phyloP scores from a whole-genome alignment of 2,113 vertebrate genomes.

The Ariopsis seemanni region DNA sequence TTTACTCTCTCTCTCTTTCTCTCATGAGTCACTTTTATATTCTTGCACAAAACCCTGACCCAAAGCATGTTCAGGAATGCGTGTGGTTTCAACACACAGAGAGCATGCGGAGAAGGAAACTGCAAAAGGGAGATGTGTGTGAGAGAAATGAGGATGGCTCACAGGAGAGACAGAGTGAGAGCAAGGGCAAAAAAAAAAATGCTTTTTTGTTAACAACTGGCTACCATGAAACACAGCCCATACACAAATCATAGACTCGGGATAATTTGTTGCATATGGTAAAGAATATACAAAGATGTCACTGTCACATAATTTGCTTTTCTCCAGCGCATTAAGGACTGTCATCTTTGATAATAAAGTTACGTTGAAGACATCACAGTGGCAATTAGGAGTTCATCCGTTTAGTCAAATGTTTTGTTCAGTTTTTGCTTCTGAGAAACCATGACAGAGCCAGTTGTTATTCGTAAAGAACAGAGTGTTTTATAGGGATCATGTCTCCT shows the following conservation, averaged over 20 bases:
- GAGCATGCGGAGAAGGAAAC: background rate
- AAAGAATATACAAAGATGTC: slow-evolving; percentile 44
- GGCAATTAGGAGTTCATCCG: slow-evolving; percentile 11
- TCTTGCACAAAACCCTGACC: slow-evolving; percentile 36
- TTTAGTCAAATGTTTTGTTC: slow-evolving; percentile 9
- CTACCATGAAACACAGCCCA: slow-evolving; percentile 1
- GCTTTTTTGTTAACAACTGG: slow-evolving; percentile 25
- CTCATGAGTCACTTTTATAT: slow-evolving; percentile 34
- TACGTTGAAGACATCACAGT: slow-evolving; percentile 19
- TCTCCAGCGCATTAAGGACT: slow-evolving; percentile 32
- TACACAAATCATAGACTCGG: slow-evolving; percentile 33
- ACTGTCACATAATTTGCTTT: slow-evolving; percentile 42
- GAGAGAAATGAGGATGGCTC: slow-evolving; percentile 22
- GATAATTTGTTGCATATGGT: slow-evolving; percentile 38
- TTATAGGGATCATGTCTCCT: slow-evolving; percentile 3
- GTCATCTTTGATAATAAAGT: slow-evolving; percentile 31
- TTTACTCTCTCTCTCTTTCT: slow-evolving; percentile 17
- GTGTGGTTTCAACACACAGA: slow-evolving; percentile 33
- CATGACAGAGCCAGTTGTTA: slow-evolving; percentile 13
- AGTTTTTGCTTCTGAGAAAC: slow-evolving; percentile 3
- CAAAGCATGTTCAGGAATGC: slow-evolving; percentile 34
- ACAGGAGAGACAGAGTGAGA: background rate
- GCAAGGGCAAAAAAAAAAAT: slow-evolving; percentile 22
- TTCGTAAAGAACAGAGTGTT: slow-evolving; percentile 26
- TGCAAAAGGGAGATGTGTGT: slow-evolving; percentile 22